Evolutionary conservation across 2,888 invertebrate genomes (phyloP).

Genomic region (Pristionchus maxplancki): DNA sequence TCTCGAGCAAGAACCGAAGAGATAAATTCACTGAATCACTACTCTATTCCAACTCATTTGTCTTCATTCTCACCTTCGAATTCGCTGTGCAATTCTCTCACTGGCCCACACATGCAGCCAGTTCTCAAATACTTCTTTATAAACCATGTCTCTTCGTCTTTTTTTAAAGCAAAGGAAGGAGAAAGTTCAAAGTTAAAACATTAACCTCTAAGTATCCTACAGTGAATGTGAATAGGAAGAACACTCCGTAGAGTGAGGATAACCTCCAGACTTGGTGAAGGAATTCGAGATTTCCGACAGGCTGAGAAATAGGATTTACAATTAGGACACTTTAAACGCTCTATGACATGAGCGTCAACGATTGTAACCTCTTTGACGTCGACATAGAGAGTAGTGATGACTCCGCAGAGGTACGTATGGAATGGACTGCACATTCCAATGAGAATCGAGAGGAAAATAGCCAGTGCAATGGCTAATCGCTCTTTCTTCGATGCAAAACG

Average conservation of each 20-base stretch:
- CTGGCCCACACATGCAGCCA: constrained; percentile 34
- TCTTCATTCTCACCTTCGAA: neutral
- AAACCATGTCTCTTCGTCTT: too few relatives aligned
- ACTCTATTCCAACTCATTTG: neutral
- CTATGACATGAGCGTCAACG: too few relatives aligned
- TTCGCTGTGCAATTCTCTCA: constrained; percentile 19
- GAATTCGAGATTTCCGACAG: constrained; percentile 19
- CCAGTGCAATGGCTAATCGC: neutral
- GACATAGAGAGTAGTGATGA: constrained; percentile 31
- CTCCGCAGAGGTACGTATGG: constrained; percentile 9
- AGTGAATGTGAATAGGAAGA: constrained; percentile 29
- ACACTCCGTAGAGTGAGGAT: constrained; percentile 26
- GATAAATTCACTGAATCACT: constrained; percentile 9
- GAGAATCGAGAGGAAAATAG: neutral
- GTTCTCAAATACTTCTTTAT: neutral
- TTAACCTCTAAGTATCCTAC: constrained; percentile 16
- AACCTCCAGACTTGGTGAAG: constrained; percentile 22
- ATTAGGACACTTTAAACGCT: neutral
- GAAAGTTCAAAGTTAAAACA: too few relatives aligned
- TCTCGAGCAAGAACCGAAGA: constrained; percentile 39
- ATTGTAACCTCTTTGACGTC: constrained; percentile 10
- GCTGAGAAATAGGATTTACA: constrained; percentile 1
- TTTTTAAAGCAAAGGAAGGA: too few relatives aligned
- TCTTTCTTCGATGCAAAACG: constrained; percentile 14
- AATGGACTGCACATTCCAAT: neutral